Percentiles rank a stretch among this genome's conserved stretches.
Evolutionary conservation across 2,797 vertebrate genomes (phyloP).

Genomic region (Liasis olivaceus): DNA sequence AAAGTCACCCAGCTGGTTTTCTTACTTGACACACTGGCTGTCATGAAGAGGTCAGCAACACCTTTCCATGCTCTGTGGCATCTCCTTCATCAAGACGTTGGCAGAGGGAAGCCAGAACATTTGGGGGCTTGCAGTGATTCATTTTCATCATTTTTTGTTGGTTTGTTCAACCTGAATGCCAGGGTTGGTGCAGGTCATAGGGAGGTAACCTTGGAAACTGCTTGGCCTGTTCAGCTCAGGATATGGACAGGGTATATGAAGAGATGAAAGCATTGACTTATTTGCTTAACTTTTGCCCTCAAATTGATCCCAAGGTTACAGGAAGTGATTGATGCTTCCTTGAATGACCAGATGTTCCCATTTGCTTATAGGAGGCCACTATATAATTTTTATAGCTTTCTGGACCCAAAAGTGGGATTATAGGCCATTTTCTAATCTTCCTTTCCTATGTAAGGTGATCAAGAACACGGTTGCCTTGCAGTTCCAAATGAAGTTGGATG

Average conservation of each 20-base stretch:
- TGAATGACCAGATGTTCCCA: not conserved
- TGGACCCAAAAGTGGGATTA: not conserved
- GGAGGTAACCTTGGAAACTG: not conserved
- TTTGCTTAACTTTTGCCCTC: not conserved
- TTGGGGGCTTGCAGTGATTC: not conserved
- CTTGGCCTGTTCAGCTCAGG: too few species aligned
- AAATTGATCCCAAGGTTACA: not conserved
- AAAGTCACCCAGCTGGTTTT: not conserved
- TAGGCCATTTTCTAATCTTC: not conserved
- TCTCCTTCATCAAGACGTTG: not conserved
- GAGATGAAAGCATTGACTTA: not conserved
- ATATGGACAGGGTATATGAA: not conserved
- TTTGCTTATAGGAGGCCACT: not conserved
- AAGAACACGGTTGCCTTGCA: not conserved
- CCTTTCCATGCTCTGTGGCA: not conserved
- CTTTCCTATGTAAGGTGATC: not conserved
- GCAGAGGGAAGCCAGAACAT: not conserved
- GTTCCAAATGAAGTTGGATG: not conserved
- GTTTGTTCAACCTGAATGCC: not conserved
- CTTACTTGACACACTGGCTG: not conserved
- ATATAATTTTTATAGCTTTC: not conserved
- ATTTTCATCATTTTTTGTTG: not conserved
- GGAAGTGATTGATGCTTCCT: not conserved
- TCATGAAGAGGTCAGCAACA: not conserved
- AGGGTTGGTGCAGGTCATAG: not conserved